phyloP scores from a whole-genome alignment of 1,140 invertebrate genomes.

The Yoshiicerus persimilis region DNA sequence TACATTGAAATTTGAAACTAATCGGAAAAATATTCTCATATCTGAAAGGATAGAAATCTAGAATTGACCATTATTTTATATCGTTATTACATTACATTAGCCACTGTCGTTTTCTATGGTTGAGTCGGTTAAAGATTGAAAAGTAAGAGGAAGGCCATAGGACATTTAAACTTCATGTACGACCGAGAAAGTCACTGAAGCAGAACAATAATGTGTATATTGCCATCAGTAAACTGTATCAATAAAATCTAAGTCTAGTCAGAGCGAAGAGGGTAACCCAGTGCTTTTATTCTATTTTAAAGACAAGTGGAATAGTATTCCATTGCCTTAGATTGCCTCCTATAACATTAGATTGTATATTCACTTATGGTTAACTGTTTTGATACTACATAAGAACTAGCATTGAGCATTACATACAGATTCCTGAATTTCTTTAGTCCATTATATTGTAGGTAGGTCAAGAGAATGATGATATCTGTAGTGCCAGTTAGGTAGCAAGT shows the following conservation, averaged over 20 bases:
- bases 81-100: not conserved
- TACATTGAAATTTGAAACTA: not conserved
- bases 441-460: not conserved
- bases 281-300: not conserved
- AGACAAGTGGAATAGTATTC: not conserved
- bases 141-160: not conserved
- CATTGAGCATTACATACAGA: not conserved
- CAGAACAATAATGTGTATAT: not conserved
- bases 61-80: not conserved
- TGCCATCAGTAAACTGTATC: not conserved
- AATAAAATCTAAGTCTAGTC: not conserved
- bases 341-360: not conserved
- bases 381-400: not conserved
- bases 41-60: not conserved
- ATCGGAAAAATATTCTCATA: not conserved
- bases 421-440: not conserved
- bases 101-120: not conserved
- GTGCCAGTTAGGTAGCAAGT: not conserved
- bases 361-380: not conserved
- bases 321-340: not conserved
- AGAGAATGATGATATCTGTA: not conserved
- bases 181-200: not conserved
- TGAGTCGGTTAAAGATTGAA: not conserved
- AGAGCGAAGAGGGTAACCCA: not conserved
- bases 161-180: not conserved